Evolutionary conservation across 2,888 invertebrate genomes (phyloP), one percentile per base, ranked within the genome.

Genomic region (Stenichneumon culpator): DNA sequence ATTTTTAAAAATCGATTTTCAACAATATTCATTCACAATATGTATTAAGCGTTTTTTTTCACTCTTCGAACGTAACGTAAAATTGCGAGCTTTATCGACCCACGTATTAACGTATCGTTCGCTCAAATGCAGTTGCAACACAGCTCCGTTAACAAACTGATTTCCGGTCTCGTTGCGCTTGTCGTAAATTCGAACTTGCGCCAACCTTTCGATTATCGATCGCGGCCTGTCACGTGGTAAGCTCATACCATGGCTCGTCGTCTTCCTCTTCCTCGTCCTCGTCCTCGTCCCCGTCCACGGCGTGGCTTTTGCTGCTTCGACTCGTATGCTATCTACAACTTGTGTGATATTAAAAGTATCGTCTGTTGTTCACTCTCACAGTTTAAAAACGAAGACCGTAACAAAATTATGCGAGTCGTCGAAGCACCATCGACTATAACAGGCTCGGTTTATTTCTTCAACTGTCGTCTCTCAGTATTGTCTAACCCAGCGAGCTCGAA

Each of bases 201-300:
- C 65, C 67, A 67, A 78, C 28, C 6, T 65, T 72, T 67, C 44
- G 44, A 70, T 77, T 54, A 65, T 70, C 77, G 54, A 65, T 78
- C 28, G 44, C 36, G 36, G 54, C n/a, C 65, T 11, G 16, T 50
- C 65, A 65, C 65, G 47, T 63, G 63, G 11, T 25, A 16, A 28
- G 28, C 63, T 65, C 74, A 25, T 28, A 63, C 25, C 60, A 16
- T 74, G 9, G 67, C 36, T 65, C 54, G 57, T 72, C 44, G 28
- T 50, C n/a, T 50, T 25, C 54, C 22, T 19, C 22, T 6, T 36
- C 36, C 7, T 7, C 36, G 36, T 7, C 36, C 7, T 7, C 36
- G 36, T 7, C 36, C 7, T 36, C 36, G 36, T 36, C 36, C 7
- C 9, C 32, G 39, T 50, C n/a, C 47, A 19, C 54, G 36, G 16